These are phyloP conservation scores for Zaprionus gabonicus DNA, from an alignment of 1,140 invertebrate genomes.

Conservation along the genomic window DNA sequence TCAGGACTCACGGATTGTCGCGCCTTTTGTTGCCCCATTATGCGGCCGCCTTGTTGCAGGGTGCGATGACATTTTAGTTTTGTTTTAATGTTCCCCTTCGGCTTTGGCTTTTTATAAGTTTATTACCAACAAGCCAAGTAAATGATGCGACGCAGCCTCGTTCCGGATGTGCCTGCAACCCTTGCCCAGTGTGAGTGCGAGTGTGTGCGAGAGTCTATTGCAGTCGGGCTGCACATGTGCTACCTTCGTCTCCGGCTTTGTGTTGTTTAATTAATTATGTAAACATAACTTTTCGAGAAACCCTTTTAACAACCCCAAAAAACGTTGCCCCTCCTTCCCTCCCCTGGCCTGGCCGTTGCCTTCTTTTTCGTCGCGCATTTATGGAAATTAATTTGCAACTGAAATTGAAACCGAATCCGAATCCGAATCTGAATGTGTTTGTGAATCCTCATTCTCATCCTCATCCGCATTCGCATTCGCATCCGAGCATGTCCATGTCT, in stretches of 20 bases:
- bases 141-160: constrained; percentile 34
- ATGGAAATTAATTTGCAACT: constrained; percentile 84
- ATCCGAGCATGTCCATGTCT: constrained; percentile 6
- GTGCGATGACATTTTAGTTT: constrained; percentile 79
- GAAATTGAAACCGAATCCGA: constrained; percentile 64
- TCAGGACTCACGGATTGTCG: constrained; percentile 28
- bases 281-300: constrained; percentile 78
- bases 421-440: constrained; percentile 9
- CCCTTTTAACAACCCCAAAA: constrained; percentile 52
- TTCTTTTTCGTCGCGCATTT: constrained; percentile 61
- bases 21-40: constrained; percentile 60
- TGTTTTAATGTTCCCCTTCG: constrained; percentile 75
- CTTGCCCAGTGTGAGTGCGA: constrained; percentile 7
- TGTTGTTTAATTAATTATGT: constrained; percentile 84
- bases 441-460: neutral
- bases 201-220: constrained; percentile 42
- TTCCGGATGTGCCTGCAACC: constrained; percentile 14
- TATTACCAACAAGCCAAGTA: constrained; percentile 69
- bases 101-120: constrained; percentile 78
- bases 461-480: neutral
- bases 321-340: neutral
- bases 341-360: constrained; percentile 7
- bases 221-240: constrained; percentile 47
- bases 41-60: constrained; percentile 64
- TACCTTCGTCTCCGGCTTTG: constrained; percentile 50